Conservation (phyloP, 2,113 vertebrate species). For the Bungarus multicinctus region DNA sequence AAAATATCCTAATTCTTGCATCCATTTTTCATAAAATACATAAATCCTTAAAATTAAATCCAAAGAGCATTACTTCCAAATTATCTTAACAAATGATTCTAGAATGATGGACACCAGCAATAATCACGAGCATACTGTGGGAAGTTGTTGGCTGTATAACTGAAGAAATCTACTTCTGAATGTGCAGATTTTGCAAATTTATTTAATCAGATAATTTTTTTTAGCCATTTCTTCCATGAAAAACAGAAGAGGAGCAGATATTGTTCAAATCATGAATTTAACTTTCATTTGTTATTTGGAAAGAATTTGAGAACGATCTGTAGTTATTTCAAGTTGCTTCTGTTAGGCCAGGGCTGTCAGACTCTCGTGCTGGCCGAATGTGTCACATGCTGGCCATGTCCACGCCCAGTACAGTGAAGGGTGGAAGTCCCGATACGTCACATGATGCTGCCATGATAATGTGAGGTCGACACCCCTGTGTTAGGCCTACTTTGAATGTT, state of each 20-base stretch:
- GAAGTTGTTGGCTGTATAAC: not conserved
- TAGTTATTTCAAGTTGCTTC: not conserved
- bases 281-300: not conserved
- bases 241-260: not conserved
- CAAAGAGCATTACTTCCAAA: not conserved
- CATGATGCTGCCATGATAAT: too few species aligned
- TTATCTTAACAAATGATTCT: not conserved
- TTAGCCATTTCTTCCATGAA: not conserved
- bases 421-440: too few species aligned
- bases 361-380: too few species aligned
- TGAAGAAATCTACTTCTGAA: not conserved
- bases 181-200: not conserved
- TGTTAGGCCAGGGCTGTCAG: not conserved
- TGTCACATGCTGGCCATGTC: too few species aligned
- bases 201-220: too few species aligned
- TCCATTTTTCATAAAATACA: not conserved
- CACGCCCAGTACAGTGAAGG: too few species aligned
- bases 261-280: not conserved
- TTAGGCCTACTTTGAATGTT: too few species aligned
- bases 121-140: not conserved
- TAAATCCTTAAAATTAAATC: not conserved
- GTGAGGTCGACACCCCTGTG: too few species aligned
- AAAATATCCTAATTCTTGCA: not conserved
- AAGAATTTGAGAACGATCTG: not conserved
- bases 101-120: not conserved